Evolutionary conservation across 2,113 vertebrate genomes (phyloP).

Genomic region (Equus przewalskii): DNA sequence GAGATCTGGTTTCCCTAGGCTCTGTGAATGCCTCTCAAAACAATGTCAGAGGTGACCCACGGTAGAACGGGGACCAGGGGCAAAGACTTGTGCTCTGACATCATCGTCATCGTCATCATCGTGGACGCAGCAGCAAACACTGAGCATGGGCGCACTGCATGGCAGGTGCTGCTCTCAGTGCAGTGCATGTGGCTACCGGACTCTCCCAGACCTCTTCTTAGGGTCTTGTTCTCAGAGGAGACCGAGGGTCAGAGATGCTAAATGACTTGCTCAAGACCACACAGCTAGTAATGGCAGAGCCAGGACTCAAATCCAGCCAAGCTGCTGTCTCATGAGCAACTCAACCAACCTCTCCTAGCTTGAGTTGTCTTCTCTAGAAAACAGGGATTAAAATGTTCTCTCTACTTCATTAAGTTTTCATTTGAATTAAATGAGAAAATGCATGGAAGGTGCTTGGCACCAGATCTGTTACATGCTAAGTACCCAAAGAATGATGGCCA

Average conservation of each 20-base stretch:
- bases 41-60: background rate
- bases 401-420: background rate
- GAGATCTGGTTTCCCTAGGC: background rate
- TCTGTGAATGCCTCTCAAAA: background rate
- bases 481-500: background rate
- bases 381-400: background rate
- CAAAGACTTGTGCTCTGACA: background rate
- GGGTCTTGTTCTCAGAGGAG: background rate
- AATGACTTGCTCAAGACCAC: background rate
- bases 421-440: background rate
- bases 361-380: background rate
- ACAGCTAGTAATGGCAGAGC: background rate
- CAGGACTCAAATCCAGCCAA: background rate
- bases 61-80: too few relatives aligned
- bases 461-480: background rate
- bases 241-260: background rate
- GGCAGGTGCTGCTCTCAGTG: fast-evolving
- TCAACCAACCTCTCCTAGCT: background rate
- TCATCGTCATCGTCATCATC: background rate
- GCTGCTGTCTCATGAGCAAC: background rate
- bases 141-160: fast-evolving
- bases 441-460: background rate
- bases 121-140: background rate
- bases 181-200: background rate
- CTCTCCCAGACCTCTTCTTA: background rate